Base-by-base conservation (phyloP, 2,888 invertebrate species). In the Eristalinus aeneus region DNA sequence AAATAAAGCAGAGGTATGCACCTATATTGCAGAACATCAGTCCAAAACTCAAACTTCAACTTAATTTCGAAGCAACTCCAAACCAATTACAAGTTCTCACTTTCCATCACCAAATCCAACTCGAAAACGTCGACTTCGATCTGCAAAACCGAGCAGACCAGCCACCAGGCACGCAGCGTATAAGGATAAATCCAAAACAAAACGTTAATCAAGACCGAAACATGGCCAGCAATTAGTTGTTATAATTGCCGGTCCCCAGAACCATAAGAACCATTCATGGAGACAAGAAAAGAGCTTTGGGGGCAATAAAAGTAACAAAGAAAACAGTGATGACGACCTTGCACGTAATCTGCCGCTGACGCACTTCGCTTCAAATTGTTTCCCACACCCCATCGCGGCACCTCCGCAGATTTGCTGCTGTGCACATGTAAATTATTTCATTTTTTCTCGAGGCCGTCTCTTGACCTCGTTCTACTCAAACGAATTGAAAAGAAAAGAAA, bases 381-480 rank as follows among this genome's bases (percentile, higher is more conserved):
- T 75, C 67, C 60, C 75, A 75, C 75, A 75, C 75, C 75, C 75
- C 67, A 76, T 68, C 68, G 61, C 68, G 34, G 20, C 34, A 36
- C 16, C 36, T 11, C 23, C 34, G 54, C 23, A 16, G 68, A 68
- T 68, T n/a, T n/a, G n/a, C n/a, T n/a, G n/a, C 61, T 36, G 61
- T 54, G n/a, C 68, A 53, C 68, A 56, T 68, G 60, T 63, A 68
- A 75, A 75, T 67, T 69, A 54, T 71, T 67, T 32, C n/a, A 61
- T 61, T 69, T 46, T 20, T 46, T 71, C 10, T 74, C 83, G 74
- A 78, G 83, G 83, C 46, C 73, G 78, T 74, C 69, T 83, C 20
- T 78, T 74, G 78, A 78, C 83, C 83, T 83, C 78, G 78, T 74
- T 83, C 68, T 36, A 46, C 36, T 60, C 31, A 46, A 46, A 64